Conservation (phyloP, 2,113 vertebrate genomes). For the Coturnix japonica region DNA sequence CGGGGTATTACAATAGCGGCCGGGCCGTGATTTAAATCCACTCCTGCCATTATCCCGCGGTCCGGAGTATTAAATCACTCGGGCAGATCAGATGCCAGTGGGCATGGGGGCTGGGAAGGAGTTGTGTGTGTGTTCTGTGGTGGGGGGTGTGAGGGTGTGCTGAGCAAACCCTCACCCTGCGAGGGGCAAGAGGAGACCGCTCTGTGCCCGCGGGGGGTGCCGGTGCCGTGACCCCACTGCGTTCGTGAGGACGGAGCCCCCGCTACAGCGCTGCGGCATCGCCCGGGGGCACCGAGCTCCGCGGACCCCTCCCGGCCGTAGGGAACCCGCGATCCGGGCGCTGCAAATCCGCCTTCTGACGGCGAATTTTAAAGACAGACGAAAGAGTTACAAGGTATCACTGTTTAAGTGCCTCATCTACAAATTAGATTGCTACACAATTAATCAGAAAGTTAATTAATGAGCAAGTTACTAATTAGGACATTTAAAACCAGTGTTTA, state of each 20-base stretch:
- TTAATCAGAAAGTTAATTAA: constrained; percentile 89
- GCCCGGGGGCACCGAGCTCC: neutral
- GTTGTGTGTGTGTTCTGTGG: neutral
- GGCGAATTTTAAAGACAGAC: constrained; percentile 75
- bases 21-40: constrained; percentile 69
- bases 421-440: constrained; percentile 87
- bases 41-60: constrained; percentile 48
- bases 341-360: constrained; percentile 65
- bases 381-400: constrained; percentile 81
- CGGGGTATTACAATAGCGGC: constrained; percentile 60
- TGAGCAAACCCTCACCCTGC: neutral
- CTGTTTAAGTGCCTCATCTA: constrained; percentile 81
- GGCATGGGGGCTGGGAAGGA: neutral
- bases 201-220: neutral
- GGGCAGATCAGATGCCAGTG: constrained; percentile 13
- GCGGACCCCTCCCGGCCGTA: neutral
- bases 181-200: neutral
- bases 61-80: constrained; percentile 71
- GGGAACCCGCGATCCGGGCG: neutral
- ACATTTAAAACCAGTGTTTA: constrained; percentile 84
- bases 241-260: rapidly evolving
- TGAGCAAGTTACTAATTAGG: constrained; percentile 85
- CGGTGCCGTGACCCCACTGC: rapidly evolving
- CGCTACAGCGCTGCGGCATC: neutral
- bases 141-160: too few relatives aligned